These are phyloP conservation scores for Chloroceryle inda DNA, from an alignment of 2,797 vertebrate species.

Conservation along the genomic window DNA sequence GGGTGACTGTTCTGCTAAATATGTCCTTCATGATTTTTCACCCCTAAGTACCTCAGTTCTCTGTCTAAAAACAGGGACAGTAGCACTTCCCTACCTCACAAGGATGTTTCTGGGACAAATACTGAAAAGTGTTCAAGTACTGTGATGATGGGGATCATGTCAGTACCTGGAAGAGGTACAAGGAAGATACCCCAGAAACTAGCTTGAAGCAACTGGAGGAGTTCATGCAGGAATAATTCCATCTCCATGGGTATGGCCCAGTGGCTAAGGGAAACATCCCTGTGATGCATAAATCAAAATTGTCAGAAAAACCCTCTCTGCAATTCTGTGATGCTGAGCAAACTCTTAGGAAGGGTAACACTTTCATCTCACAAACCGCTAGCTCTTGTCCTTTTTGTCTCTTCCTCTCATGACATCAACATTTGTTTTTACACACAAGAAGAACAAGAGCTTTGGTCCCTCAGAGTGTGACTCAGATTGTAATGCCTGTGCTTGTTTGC, in stretches of 20 bases:
- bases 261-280: neutral
- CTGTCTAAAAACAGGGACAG: neutral
- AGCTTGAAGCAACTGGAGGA: neutral
- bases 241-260: neutral
- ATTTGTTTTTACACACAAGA: neutral
- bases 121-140: neutral
- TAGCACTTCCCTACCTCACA: constrained; percentile 24
- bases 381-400: neutral
- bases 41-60: neutral
- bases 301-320: neutral
- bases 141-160: neutral
- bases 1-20: neutral
- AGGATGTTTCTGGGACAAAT: neutral
- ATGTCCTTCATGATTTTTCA: neutral
- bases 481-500: neutral
- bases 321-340: neutral
- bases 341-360: neutral
- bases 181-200: neutral
- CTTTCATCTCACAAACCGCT: neutral
- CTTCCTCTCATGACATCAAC: neutral
- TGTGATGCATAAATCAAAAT: neutral
- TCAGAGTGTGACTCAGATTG: neutral
- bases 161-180: neutral
- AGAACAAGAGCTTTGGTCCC: neutral
- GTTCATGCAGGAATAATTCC: neutral